Percentiles rank a stretch among this genome's conserved stretches.
These are phyloP conservation scores for Mamestra brassicae DNA, from an alignment of 2,888 invertebrate species.

Conservation along the genomic window DNA sequence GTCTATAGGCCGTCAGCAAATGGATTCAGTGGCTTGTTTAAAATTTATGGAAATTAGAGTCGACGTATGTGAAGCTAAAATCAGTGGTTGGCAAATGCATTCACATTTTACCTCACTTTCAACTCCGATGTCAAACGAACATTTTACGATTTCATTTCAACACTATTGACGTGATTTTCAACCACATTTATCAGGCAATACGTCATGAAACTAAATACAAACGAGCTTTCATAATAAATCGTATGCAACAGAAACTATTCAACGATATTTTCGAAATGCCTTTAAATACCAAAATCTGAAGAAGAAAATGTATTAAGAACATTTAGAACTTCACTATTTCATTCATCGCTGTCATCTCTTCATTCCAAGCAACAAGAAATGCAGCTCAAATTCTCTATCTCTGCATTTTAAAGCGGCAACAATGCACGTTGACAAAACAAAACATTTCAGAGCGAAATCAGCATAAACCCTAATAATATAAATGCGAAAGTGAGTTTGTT, in stretches of 20 bases:
- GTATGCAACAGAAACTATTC: background rate
- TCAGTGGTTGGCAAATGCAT: slow-evolving; percentile 36
- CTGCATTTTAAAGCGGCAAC: background rate
- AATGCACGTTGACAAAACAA: slow-evolving; percentile 17
- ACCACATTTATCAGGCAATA: background rate
- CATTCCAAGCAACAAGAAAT: slow-evolving; percentile 11
- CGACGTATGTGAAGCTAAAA: slow-evolving; percentile 24
- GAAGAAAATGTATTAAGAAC: background rate
- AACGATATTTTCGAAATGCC: background rate
- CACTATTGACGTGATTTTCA: slow-evolving; percentile 19
- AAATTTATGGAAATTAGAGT: slow-evolving; percentile 40
- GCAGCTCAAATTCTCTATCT: background rate
- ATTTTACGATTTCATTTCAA: slow-evolving; percentile 14
- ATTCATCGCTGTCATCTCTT: background rate
- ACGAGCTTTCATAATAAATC: background rate
- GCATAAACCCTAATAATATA: background rate
- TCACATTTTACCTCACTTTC: slow-evolving; percentile 30
- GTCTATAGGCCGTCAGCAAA: slow-evolving; percentile 6
- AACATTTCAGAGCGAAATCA: slow-evolving; percentile 4
- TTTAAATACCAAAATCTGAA: background rate
- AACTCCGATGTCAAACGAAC: slow-evolving; percentile 13
- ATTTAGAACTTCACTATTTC: background rate
- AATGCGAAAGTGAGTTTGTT: no score
- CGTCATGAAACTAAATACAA: slow-evolving; percentile 4
- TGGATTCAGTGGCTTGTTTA: slow-evolving; percentile 16